These are phyloP conservation scores for Enteromius argenteus DNA, from an alignment of 2,797 vertebrate species.

Conservation along the genomic window DNA sequence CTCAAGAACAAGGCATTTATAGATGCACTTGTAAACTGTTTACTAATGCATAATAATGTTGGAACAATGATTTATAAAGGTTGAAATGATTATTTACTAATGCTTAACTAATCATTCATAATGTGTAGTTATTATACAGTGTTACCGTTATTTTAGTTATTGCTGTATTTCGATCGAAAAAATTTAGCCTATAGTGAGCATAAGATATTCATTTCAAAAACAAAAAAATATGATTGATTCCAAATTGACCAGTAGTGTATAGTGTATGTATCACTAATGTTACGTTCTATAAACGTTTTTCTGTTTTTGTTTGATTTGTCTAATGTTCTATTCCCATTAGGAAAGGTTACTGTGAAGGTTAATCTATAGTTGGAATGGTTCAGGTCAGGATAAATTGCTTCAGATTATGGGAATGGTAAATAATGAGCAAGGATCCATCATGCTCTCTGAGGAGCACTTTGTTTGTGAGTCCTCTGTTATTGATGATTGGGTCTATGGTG, in stretches of 20 bases:
- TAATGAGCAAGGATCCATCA: slow-evolving; percentile 38
- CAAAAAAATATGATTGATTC: background rate
- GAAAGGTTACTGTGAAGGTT: background rate
- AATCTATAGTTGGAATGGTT: slow-evolving; percentile 13
- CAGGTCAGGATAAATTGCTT: slow-evolving; percentile 3
- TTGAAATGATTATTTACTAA: too few species aligned
- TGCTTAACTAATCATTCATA: too few species aligned
- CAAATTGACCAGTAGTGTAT: background rate
- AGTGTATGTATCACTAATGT: background rate
- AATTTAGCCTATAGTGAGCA: background rate
- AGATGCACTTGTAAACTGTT: too few species aligned
- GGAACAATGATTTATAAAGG: too few species aligned
- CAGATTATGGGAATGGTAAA: slow-evolving; percentile 34
- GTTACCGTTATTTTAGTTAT: background rate
- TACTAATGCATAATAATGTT: too few species aligned
- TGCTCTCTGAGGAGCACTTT: slow-evolving; percentile 20
- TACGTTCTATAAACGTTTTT: background rate
- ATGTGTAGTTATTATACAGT: too few species aligned
- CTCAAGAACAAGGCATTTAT: too few species aligned
- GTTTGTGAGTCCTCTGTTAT: slow-evolving; percentile 33
- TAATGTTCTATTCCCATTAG: background rate
- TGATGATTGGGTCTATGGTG: slow-evolving; percentile 15
- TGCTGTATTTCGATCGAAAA: background rate
- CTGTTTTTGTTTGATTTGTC: slow-evolving; percentile 3
- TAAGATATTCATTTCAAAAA: background rate